phyloP scores from a whole-genome alignment of 2,888 invertebrate species.

The Eristalis pertinax region DNA sequence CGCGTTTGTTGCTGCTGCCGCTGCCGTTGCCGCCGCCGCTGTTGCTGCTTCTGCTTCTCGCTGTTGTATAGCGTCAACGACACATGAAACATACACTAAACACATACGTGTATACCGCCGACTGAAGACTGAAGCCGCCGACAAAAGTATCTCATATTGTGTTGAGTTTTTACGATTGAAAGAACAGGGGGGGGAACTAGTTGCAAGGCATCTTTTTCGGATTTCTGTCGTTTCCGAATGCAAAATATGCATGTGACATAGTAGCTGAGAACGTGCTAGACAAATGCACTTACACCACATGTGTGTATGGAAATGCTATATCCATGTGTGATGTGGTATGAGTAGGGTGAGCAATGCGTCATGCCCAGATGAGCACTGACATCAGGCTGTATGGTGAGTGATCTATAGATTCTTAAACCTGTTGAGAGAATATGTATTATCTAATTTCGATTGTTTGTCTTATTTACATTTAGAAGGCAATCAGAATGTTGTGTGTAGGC shows the following conservation, averaged over 20 bases:
- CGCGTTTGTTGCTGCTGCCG: conserved; percentile 27
- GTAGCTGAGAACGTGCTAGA: conserved; percentile 17
- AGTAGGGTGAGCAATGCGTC: conserved; percentile 31
- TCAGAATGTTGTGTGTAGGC: conserved; percentile 2
- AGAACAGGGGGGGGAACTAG: conserved; percentile 3
- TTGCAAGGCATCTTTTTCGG: background rate
- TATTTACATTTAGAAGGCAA: background rate
- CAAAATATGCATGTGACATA: conserved; percentile 33
- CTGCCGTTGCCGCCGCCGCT: conserved; percentile 24
- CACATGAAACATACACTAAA: conserved; percentile 36
- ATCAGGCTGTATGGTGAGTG: conserved; percentile 5
- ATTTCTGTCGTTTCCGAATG: conserved; percentile 13
- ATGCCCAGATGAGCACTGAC: conserved; percentile 35
- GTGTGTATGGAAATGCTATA: background rate
- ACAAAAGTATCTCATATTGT: conserved; percentile 30
- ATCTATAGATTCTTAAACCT: conserved; percentile 19
- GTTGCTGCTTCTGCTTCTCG: background rate
- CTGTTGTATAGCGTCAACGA: conserved; percentile 30
- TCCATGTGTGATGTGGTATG: background rate
- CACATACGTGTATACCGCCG: background rate
- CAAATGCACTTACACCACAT: background rate
- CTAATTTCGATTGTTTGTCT: conserved; percentile 42
- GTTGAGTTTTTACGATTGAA: conserved; percentile 8
- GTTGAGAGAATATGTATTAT: conserved; percentile 40
- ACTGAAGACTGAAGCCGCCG: conserved; percentile 4